A percentile compares a stretch with the other conserved stretches of the same genome.
Evolutionary conservation across 1,140 invertebrate species (phyloP).

Genomic region (Armadillidium nasatum): DNA sequence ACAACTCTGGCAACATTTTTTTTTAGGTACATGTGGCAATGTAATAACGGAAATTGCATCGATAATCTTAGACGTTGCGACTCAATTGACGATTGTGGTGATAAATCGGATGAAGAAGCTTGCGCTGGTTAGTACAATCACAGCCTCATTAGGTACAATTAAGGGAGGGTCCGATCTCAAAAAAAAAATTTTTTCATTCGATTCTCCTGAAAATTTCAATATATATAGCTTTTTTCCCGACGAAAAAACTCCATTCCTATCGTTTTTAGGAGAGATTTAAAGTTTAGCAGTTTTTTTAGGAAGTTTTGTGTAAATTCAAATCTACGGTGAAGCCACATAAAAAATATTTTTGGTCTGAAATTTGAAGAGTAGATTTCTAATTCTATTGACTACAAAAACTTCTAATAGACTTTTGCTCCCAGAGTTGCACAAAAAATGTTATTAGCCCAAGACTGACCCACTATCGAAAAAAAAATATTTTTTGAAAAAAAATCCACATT

Average conservation of each 20-base stretch:
- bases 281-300: not conserved
- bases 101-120: slow-evolving; percentile 59
- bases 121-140: slow-evolving; percentile 51
- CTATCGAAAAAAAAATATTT: no score
- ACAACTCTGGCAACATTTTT: no score
- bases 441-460: no score
- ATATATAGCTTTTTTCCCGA: no score
- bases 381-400: not conserved
- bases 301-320: not conserved
- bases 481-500: no score
- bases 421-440: no score
- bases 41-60: slow-evolving; percentile 54
- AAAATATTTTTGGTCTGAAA: no score
- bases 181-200: no score
- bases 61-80: slow-evolving; percentile 57
- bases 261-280: not conserved
- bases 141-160: slow-evolving; percentile 57
- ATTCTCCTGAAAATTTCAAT: no score
- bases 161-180: no score
- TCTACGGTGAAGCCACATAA: not conserved
- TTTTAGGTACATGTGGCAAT: slow-evolving; percentile 42
- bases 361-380: not conserved
- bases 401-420: no score
- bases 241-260: not conserved
- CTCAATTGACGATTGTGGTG: slow-evolving; percentile 61